Evolutionary conservation across 2,797 vertebrate species (phyloP).

Genomic region (Australoheros facetus): DNA sequence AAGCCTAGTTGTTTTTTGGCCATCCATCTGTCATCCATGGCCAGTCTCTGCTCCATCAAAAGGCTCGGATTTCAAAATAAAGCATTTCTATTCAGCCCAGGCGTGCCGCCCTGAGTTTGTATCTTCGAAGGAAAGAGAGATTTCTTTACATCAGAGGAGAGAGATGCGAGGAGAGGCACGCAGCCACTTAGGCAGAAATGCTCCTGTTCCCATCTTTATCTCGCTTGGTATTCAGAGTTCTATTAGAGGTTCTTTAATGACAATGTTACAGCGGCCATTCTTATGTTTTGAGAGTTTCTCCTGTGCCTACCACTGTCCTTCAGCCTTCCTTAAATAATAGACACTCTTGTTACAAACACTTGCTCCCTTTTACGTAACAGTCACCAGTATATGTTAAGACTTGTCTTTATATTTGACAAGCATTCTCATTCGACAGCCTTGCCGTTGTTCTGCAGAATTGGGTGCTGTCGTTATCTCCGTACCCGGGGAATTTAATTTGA

Average conservation of each 20-base stretch:
- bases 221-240: conserved; percentile 38
- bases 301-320: conserved; percentile 7
- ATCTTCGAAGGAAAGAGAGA: conserved; percentile 27
- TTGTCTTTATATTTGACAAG: conserved; percentile 36
- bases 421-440: conserved; percentile 40
- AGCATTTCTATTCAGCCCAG: conserved; percentile 44
- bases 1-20: conserved; percentile 52
- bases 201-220: conserved; percentile 31
- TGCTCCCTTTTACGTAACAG: conserved; percentile 28
- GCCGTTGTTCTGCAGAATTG: conserved; percentile 46
- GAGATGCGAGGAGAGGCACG: conserved; percentile 22
- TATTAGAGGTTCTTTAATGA: conserved; percentile 39
- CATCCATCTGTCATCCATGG: conserved; percentile 61
- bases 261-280: conserved; percentile 36
- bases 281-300: conserved; percentile 20
- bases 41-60: conserved; percentile 66
- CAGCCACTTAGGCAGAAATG: conserved; percentile 30
- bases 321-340: conserved; percentile 43
- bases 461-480: conserved; percentile 67
- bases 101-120: conserved; percentile 31
- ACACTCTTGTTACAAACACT: conserved; percentile 40
- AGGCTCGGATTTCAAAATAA: conserved; percentile 69
- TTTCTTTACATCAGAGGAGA: conserved; percentile 38
- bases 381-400: conserved; percentile 21
- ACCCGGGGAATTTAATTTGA: conserved; percentile 78